Conservation (phyloP, 1,140 invertebrate species). For the Papilio aristodemus region DNA sequence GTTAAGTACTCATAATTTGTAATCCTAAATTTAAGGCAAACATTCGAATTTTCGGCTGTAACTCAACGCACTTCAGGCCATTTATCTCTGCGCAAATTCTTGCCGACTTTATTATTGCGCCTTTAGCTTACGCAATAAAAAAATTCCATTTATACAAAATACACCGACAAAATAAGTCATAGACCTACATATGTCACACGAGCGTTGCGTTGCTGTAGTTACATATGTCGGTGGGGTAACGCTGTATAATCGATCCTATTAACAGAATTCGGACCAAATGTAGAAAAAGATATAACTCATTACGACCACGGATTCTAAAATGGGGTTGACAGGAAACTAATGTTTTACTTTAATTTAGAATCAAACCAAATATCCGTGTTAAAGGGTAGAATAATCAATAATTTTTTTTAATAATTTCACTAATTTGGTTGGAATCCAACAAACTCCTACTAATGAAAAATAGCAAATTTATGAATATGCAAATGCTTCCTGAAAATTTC, state of each 20-base stretch:
- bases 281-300: too few relatives aligned
- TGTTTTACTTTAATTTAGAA: too few relatives aligned
- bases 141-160: neutral
- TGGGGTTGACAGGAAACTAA: too few relatives aligned
- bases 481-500: slow-evolving; percentile 1
- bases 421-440: neutral
- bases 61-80: neutral
- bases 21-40: neutral
- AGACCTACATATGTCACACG: too few relatives aligned
- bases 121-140: neutral
- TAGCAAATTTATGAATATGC: slow-evolving; percentile 7
- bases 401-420: neutral
- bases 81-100: neutral
- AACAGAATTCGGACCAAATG: too few relatives aligned
- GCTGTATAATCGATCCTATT: too few relatives aligned
- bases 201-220: too few relatives aligned
- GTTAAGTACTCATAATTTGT: neutral
- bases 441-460: neutral
- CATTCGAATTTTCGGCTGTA: neutral
- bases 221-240: too few relatives aligned
- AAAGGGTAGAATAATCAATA: too few relatives aligned
- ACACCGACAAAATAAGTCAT: neutral
- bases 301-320: too few relatives aligned
- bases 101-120: neutral
- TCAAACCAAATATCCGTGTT: too few relatives aligned